Conservation (phyloP, 2,888 invertebrate genomes). For the Cotesia congregata region DNA sequence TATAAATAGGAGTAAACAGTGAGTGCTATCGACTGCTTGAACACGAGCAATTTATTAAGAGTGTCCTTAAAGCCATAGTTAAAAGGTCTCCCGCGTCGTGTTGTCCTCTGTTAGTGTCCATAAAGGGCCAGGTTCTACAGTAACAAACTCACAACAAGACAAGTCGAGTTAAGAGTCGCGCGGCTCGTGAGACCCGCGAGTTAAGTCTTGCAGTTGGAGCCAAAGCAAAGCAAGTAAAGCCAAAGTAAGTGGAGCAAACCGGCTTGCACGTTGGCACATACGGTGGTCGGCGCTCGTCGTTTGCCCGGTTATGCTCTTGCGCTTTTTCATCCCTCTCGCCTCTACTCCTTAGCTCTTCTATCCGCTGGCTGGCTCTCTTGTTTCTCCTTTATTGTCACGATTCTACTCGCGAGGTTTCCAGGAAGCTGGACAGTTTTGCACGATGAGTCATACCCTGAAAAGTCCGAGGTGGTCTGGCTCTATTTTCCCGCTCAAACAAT, state of each 20-base stretch:
- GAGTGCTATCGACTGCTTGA: slow-evolving; percentile 15
- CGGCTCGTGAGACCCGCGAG: slow-evolving; percentile 61
- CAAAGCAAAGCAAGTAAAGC: not conserved
- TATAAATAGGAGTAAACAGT: slow-evolving; percentile 9
- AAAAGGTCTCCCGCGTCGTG: slow-evolving; percentile 57
- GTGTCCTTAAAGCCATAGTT: slow-evolving; percentile 63
- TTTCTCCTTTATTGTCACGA: slow-evolving; percentile 51
- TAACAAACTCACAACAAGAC: not conserved
- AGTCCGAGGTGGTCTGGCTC: not conserved
- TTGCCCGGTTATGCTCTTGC: slow-evolving; percentile 49
- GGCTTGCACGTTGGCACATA: slow-evolving; percentile 47
- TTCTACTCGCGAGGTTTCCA: slow-evolving; percentile 47
- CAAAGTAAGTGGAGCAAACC: slow-evolving; percentile 59
- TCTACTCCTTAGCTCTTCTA: slow-evolving; percentile 14
- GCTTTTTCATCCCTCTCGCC: slow-evolving; percentile 38
- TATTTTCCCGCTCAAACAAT: not conserved
- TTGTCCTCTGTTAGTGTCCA: slow-evolving; percentile 45
- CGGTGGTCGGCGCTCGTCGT: slow-evolving; percentile 54
- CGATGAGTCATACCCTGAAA: slow-evolving; percentile 32
- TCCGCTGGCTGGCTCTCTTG: slow-evolving; percentile 25
- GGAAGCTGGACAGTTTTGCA: slow-evolving; percentile 48
- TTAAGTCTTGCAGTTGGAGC: not conserved
- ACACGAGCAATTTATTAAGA: slow-evolving; percentile 63
- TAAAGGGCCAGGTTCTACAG: slow-evolving; percentile 37
- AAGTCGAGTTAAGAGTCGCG: slow-evolving; percentile 28